Base-by-base conservation (phyloP, 2,797 vertebrate species). In the Manis pentadactyla region DNA sequence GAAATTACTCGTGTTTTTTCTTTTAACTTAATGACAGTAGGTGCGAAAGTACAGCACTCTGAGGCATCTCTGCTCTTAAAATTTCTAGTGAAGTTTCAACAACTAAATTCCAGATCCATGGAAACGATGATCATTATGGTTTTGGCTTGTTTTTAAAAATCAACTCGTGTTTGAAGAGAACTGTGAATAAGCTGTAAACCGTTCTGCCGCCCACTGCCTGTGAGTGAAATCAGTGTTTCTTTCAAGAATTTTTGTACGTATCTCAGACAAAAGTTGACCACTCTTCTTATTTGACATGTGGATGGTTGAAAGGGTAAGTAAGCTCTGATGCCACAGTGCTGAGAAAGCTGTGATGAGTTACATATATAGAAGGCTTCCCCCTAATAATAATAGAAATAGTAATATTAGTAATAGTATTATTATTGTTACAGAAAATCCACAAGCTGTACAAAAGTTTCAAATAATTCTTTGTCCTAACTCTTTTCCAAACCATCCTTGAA, bases 381-480 rank as follows among this genome's bases (percentile, higher is more conserved):
- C 7, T 39, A 73, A 6, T 8, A n/a, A n/a, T 31, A 19, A 66
- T 18, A 18, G 34, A 34, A 18, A 66, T 34, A 19, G 34, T 66
- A 8, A 66, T 34, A 18, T n/a, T 66, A 9, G 31, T 63, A 1
- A 31, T 31, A 17, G 39, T 71, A 19, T 42, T 64, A 92, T 71
- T 39, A 59, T 11, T 18, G 21, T 46, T 49, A 55, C 4, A 68
- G 37, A 55, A 91, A 87, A 91, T 57, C 19, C 31, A 63, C 8
- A 88, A 92, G n/a, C n/a, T 84, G 21, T 78, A 85, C 42, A 71
- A 34, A 92, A 61, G 37, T 87, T 96, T 90, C 57, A 79, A 74
- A 77, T 74, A 68, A 55, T 0, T 46, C 4, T 79, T 64, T 81
- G 17, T 74, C 49, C 25, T 17, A 87, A 74, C 18, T 81, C 21